Base-by-base conservation (phyloP, 2,888 invertebrate genomes). In the Nesidiocoris tenuis region DNA sequence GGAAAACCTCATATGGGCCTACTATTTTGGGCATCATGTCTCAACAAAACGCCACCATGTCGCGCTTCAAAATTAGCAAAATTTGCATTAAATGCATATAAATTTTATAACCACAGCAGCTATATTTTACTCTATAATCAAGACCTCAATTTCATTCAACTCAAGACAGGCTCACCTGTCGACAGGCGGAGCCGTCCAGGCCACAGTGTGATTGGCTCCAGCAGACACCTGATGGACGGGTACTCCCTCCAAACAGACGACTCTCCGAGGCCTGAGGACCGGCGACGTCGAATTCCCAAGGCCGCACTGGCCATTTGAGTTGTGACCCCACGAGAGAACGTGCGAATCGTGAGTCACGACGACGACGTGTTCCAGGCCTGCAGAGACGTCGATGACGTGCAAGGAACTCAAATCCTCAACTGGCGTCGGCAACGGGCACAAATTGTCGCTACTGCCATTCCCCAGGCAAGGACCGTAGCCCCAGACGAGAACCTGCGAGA, bases 241-340 rank as follows among this genome's bases (percentile, higher is more conserved):
- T 0, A 86, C 83, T 0, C 86, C 86, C 22, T 86, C 86, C 19
- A 89, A 81, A 0, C 87, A 87, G 23, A 86, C 81, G 0, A 89
- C 88, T 81, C 86, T 86, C 61, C 85, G 83, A 0, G 89, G 89
- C 67, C 86, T 82, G 0, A 86, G 84, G 2, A 89, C 84, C 1
- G 88, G 88, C 77, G 87, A 87, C 55, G 87, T 86, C 0, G 86
- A 85, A 82, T 88, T 88, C 1, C 89, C 88, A 80, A 87, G 87
- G 0, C 89, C 89, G 82, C 89, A 89, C 82, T 89, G 88, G 0
- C 89, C 89, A 87, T 88, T 87, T 0, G 87, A 86, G 82, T 89
- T 89, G 79, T 86, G 87, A n/a, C 89, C 86, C 81, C 81, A 81
- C 0, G 81, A 80, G 64, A 78, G 80, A 3, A 81, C 85, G 77